Base-by-base conservation (phyloP, 2,113 vertebrate genomes). In the Alouatta palliata region DNA sequence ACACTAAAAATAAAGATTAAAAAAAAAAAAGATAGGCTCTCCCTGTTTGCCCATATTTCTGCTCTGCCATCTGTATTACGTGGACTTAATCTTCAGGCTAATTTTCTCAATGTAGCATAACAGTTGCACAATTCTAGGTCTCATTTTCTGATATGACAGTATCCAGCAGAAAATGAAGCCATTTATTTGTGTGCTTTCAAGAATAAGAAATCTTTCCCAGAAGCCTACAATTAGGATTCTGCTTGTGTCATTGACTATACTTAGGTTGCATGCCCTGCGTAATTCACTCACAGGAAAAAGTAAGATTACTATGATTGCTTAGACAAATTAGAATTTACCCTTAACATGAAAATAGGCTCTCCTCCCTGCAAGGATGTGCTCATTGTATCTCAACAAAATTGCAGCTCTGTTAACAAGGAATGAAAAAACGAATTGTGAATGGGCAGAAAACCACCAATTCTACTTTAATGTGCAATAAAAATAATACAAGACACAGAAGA, bases 161-260 rank as follows among this genome's bases (percentile, higher is more conserved):
- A 81, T 88, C 8, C 21, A 88, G 30, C 43, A 93, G 68, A 35
- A 82, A 45, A 86, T 25, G 9, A 86, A 77, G n/a, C 16, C 17
- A 40, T 89, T 80, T 91, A 12, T 84, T 85, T 58, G n/a, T 95
- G 25, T 83, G 45, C 35, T 93, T 94, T 84, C 45, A 87, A 71
- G 37, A 21, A 58, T 19, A 76, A 37, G n/a, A 73, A 73, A 25
- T 40, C 30, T 84, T 87, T 80, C 25, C 37, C 71, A 92, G 35
- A 45, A 84, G 35, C 1, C 9, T 90, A 27, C 30, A 12, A 43
- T 5, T 35, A 81, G n/a, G 16, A 77, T 89, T 94, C 10, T 56
- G 27, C 37, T 86, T 17, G 20, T 87, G 83, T 79, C 70, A 66
- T 61, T 86, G 17, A 58, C 12, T 9, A 58, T 43, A 87, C 77